Evolutionary conservation across 2,888 invertebrate genomes (phyloP).

Genomic region (Heliconius hortense): DNA sequence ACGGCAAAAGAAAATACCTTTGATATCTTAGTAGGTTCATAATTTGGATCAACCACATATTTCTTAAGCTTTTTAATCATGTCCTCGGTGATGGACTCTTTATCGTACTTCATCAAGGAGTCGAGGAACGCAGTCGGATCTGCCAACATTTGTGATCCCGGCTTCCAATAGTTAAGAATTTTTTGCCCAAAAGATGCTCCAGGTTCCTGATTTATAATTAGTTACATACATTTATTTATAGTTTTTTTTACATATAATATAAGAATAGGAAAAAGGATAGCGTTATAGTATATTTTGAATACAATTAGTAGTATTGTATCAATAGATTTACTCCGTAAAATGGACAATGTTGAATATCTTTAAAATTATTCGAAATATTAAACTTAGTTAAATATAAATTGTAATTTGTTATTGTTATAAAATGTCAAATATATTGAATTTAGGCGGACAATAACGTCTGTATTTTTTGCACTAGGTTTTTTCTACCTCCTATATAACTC

Average conservation of each 20-base stretch:
- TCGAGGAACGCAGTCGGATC: constrained; percentile 92
- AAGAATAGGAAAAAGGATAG: background rate
- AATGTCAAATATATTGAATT: no score
- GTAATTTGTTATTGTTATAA: background rate
- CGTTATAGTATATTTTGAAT: no score
- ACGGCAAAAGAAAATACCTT: constrained; percentile 68
- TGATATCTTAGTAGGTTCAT: constrained; percentile 89
- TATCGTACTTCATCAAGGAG: constrained; percentile 92
- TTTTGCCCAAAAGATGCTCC: constrained; percentile 88
- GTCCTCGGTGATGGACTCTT: constrained; percentile 89
- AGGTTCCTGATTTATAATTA: constrained; percentile 67
- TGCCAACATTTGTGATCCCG: constrained; percentile 89
- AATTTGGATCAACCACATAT: constrained; percentile 89
- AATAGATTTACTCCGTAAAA: no score
- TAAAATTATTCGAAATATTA: background rate
- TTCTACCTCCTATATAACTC: background rate
- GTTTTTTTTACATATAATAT: background rate
- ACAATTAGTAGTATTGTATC: no score
- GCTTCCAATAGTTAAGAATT: constrained; percentile 94
- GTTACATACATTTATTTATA: background rate
- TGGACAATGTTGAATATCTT: no score
- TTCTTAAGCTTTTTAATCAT: constrained; percentile 91
- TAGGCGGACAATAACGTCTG: no score
- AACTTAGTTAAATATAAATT: background rate
- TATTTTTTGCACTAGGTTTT: background rate